Evolutionary conservation across 2,888 invertebrate species (phyloP).

Genomic region (Pseudococcus jackbeardsleyi): DNA sequence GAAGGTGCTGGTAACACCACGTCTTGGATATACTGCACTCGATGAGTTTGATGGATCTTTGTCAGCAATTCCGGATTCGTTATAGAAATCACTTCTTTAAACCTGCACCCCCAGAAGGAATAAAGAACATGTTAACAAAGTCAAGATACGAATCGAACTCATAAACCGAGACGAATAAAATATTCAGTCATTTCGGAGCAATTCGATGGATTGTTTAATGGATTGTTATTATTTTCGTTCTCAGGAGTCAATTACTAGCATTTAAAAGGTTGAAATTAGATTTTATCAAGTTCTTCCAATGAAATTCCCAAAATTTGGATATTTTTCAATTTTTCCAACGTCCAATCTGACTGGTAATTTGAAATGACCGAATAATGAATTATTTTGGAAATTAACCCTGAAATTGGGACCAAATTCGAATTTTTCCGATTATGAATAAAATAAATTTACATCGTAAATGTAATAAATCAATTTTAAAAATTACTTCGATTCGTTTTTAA

Average conservation of each 20-base stretch:
- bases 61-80: conserved; percentile 93
- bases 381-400: no score
- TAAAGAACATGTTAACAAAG: conserved; percentile 39
- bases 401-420: neutral
- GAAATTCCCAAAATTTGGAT: no score
- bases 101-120: conserved; percentile 71
- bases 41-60: conserved; percentile 99
- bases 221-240: no score
- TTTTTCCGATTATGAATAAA: neutral
- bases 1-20: conserved; percentile 98
- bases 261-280: no score
- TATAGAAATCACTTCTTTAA: conserved; percentile 94
- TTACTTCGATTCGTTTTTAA: conserved; percentile 86
- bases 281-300: no score
- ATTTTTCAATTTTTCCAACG: no score
- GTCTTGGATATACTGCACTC: conserved; percentile 99
- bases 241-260: no score
- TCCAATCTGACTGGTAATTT: no score
- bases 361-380: no score
- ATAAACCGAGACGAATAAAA: no score
- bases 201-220: no score
- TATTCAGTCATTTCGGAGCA: no score
- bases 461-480: conserved; percentile 45
- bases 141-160: neutral
- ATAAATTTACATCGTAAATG: neutral